Evolutionary conservation across 2,888 invertebrate species (phyloP), one percentile per base, ranked within the genome.

Genomic region (Catocala sponsa): DNA sequence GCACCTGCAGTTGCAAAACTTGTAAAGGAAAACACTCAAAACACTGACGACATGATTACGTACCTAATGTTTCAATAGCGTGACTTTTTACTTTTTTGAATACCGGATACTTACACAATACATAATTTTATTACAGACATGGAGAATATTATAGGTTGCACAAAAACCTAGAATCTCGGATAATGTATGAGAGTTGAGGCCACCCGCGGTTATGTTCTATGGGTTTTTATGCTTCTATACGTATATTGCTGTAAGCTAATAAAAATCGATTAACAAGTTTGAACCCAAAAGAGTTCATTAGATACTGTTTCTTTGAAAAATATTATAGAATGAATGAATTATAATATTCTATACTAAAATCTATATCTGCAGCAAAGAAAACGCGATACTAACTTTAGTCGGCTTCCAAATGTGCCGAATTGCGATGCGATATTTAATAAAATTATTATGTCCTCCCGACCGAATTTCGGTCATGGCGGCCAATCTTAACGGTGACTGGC

Each of bases 1-100:
- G 13, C 44, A 52, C 42, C 7, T 56, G 25, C 25, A 12, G n/a
- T 65, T 72, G 78, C 68, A 72, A 70, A 68, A 67, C 43, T 66
- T 68, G 7, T 46, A 51, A 62, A 63, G 51, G 63, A 62, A 62
- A 63, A 65, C 48, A 58, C 42, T 38, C 9, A 56, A 63, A 53
- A 46, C 42, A 54, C 49, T 71, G 59, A 70, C 63, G 63, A 70
- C 58, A 53, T 46, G 58, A 73, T 74, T 68, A 60, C 66, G 61
- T 10, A 62, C 53, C 53, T 76, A 76, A 76, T 75, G 64, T 55
- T 51, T 32, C n/a, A 13, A 59, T 76, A 63, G 78, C 76, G 76
- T 76, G 76, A 55, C 63, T 61, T 68, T 50, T 69, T 64, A 47
- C 49, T 55, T 57, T 66, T 54, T 11, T 53, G 49, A 58, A 62